These are phyloP conservation scores for Natrix natrix DNA, from an alignment of 2,797 vertebrate genomes.

Conservation along the genomic window DNA sequence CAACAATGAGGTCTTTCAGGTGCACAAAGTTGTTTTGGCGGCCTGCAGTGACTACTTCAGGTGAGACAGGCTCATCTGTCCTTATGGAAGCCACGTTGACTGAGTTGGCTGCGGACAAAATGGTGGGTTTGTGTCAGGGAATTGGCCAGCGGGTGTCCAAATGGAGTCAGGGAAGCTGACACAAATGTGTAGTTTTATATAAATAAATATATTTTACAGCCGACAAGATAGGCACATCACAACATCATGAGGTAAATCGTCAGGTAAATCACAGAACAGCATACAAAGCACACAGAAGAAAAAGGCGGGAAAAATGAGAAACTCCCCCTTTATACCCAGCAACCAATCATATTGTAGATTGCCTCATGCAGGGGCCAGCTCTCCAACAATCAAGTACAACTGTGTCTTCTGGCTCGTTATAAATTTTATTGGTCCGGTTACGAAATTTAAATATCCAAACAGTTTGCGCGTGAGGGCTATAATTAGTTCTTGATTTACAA, in stretches of 20 bases:
- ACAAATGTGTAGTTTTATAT: not conserved
- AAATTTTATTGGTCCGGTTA: not conserved
- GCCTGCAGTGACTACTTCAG: slow-evolving; percentile 99
- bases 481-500: not conserved
- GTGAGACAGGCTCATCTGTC: slow-evolving; percentile 68
- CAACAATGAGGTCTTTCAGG: slow-evolving; percentile 90
- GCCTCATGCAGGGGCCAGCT: not conserved
- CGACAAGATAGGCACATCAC: not conserved
- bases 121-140: not conserved
- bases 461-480: not conserved
- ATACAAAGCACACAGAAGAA: not conserved
- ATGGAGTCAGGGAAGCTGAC: not conserved
- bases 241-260: not conserved
- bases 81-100: not conserved
- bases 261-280: not conserved
- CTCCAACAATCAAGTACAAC: not conserved
- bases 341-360: not conserved
- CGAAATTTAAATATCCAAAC: not conserved
- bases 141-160: not conserved
- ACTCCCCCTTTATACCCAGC: not conserved
- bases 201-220: not conserved
- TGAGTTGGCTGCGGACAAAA: not conserved
- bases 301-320: not conserved
- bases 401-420: no score
- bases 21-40: slow-evolving; percentile 95